phyloP scores from a whole-genome alignment of 2,888 invertebrate genomes.

The Orchesella flavescens region DNA sequence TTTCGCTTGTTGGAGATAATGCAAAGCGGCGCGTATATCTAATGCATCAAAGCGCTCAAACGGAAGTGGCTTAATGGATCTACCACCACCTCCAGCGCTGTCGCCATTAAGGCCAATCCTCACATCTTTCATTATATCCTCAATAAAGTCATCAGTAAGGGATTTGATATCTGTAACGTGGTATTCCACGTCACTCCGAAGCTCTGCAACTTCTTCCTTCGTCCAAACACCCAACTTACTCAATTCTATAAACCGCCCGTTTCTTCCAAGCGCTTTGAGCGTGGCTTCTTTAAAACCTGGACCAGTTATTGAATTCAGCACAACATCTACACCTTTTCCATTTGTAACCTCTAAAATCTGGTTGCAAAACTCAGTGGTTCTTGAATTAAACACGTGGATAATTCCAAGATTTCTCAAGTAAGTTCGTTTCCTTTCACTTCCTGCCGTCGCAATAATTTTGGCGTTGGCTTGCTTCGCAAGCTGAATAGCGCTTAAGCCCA shows the following conservation, averaged over 20 bases:
- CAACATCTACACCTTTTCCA: conserved; percentile 59
- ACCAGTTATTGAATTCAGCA: conserved; percentile 54
- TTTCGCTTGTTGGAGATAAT: conserved; percentile 15
- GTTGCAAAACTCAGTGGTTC: conserved; percentile 54
- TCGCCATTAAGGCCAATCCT: conserved; percentile 11
- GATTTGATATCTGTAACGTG: conserved; percentile 44
- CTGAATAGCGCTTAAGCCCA: conserved; percentile 45
- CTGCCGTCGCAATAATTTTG: conserved; percentile 61
- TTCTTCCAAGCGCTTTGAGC: conserved; percentile 16
- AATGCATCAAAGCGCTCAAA: neutral
- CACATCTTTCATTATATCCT: neutral
- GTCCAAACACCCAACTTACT: conserved; percentile 61
- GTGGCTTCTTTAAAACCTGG: conserved; percentile 62
- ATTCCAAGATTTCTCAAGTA: conserved; percentile 59
- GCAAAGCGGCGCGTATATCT: conserved; percentile 7
- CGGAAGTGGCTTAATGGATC: conserved; percentile 4
- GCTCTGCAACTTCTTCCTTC: conserved; percentile 50
- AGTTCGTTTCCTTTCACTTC: conserved; percentile 50
- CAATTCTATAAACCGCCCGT: conserved; percentile 63
- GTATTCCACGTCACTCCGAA: conserved; percentile 58
- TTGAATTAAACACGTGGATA: conserved; percentile 59
- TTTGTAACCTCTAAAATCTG: conserved; percentile 41
- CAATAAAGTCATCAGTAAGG: neutral
- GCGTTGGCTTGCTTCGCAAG: conserved; percentile 44
- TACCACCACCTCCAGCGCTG: no score